Base-by-base conservation (phyloP, 2,113 vertebrate genomes). In the Protobothrops flavoviridis region DNA sequence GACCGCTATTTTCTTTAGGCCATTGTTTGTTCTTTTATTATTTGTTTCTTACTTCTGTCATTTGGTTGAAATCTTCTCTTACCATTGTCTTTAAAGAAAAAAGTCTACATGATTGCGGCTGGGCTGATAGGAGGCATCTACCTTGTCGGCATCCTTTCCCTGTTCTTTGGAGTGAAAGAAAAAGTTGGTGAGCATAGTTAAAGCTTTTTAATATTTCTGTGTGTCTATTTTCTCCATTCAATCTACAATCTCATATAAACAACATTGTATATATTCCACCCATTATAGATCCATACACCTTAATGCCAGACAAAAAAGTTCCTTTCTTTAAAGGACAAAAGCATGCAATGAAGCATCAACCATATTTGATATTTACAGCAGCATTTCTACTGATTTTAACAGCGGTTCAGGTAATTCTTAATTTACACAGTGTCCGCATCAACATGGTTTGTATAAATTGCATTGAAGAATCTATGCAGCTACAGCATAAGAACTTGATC, bases 301-400 rank as follows among this genome's bases (percentile, higher is more conserved):
- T 98, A 4, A 97, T 95, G 92, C 98, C 98, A 0, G 98, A 98
- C 96, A 98, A 97, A 96, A 96, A 98, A 90, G 98, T 98, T 93
- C 97, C 98, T 13, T 99, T 99, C 95, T 97, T 98, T 91, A 96
- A 98, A 93, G 99, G 99, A 91, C 98, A 99, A 93, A 93, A 97
- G 93, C 97, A 98, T 97, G 98, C 99, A 56, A 98, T 99, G 98
- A 97, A 97, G 94, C 98, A 99, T 0, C 97, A 98, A 0, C 99
- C 99, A 0, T 99, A 99, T 91, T 96, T 99, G 96, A 99, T 97
- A 29, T 98, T 99, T 88, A 98, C 98, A 0, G 97, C 98, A 24
- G 97, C 99, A 2, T 99, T 99, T 97, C 98, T 99, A 96, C 98
- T 99, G 98, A 99, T 99, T 96, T 98, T 99, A 0, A 98, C 99